A percentile compares a stretch with the other conserved stretches of the same genome.
phyloP scores from a whole-genome alignment of 1,140 invertebrate genomes.

The Listronotus oregonensis region DNA sequence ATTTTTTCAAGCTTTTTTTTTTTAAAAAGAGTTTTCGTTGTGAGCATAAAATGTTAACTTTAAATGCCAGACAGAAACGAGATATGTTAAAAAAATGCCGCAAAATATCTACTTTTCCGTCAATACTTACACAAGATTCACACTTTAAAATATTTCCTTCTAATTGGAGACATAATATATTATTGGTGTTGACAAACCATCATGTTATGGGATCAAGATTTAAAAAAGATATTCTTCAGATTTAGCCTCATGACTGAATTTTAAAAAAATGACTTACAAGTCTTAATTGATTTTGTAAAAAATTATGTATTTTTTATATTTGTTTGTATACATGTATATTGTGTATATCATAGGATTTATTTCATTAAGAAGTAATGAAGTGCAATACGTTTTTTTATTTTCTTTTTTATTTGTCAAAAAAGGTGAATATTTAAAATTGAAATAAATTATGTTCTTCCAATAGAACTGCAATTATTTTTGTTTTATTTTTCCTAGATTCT shows the following conservation, averaged over 20 bases:
- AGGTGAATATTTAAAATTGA: constrained; percentile 19
- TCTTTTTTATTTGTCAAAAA: constrained; percentile 30
- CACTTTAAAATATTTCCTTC: too few species aligned
- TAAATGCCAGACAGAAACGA: too few species aligned
- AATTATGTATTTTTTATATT: constrained; percentile 32
- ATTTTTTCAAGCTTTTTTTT: too few species aligned
- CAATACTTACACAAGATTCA: too few species aligned
- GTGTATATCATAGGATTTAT: constrained; percentile 18
- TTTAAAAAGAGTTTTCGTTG: too few species aligned
- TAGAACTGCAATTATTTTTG: constrained; percentile 9
- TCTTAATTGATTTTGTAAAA: constrained; percentile 22
- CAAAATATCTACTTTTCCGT: too few species aligned
- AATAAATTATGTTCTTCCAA: constrained; percentile 33
- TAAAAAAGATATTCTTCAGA: constrained; percentile 24
- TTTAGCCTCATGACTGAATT: constrained; percentile 30
- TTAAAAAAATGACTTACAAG: constrained; percentile 13
- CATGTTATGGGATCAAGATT: constrained; percentile 34
- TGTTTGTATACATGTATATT: constrained; percentile 35
- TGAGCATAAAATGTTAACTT: too few species aligned
- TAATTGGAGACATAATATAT: too few species aligned
- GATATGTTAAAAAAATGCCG: too few species aligned
- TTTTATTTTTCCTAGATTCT: constrained; percentile 3
- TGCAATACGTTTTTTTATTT: constrained; percentile 32
- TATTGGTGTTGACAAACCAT: neutral
- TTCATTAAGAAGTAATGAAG: constrained; percentile 16